These are phyloP conservation scores for Manis pentadactyla DNA, from an alignment of 2,797 vertebrate genomes.

Conservation along the genomic window DNA sequence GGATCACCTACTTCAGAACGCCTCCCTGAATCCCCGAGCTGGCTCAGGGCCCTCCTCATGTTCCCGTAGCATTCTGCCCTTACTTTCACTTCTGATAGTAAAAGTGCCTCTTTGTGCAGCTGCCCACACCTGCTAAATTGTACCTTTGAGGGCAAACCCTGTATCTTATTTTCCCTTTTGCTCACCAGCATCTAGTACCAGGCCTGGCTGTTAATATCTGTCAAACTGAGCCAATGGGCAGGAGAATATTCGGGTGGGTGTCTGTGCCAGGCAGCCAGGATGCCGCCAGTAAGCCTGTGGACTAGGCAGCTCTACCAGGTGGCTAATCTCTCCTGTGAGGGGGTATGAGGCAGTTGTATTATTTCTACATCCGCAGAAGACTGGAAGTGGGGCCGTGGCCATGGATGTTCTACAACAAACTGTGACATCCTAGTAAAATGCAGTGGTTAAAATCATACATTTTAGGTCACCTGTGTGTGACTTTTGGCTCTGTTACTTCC, in stretches of 20 bases:
- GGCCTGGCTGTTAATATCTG: slow-evolving; percentile 47
- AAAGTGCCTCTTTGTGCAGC: not conserved
- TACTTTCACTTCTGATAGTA: not conserved
- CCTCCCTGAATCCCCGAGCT: not conserved
- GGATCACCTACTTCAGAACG: slow-evolving; percentile 52
- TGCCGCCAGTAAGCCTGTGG: not conserved
- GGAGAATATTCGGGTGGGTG: slow-evolving; percentile 11
- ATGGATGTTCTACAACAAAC: not conserved
- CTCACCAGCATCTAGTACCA: not conserved
- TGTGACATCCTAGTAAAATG: not conserved
- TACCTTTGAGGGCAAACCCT: not conserved
- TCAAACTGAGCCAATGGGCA: not conserved
- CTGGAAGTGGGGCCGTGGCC: not conserved
- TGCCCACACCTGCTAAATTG: not conserved
- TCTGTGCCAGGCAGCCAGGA: not conserved
- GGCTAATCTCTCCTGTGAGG: not conserved
- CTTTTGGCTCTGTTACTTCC: not conserved
- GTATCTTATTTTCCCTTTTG: slow-evolving; percentile 40
- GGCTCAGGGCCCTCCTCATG: not conserved
- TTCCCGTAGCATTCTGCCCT: not conserved
- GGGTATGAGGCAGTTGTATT: not conserved
- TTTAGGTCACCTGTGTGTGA: not conserved
- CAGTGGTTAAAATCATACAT: not conserved
- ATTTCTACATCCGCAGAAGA: not conserved
- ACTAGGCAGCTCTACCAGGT: not conserved